Base-by-base conservation (phyloP, 2,113 vertebrate species). In the Hipposideros armiger region DNA sequence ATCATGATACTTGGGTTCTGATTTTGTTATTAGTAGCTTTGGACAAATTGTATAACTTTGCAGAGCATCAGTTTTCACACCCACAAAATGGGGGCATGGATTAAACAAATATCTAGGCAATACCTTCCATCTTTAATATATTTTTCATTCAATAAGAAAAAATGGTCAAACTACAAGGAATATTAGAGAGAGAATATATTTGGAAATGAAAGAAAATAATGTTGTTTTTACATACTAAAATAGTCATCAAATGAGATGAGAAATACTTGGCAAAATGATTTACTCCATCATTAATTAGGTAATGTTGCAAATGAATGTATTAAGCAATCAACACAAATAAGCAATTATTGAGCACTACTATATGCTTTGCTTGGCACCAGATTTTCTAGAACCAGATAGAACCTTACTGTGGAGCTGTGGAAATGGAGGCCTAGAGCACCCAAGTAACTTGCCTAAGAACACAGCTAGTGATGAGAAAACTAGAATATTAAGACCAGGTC, bases 81-180 rank as follows among this genome's bases (percentile, higher is more conserved):
- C 45, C 82, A 56, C n/a, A 77, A 82, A 47, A 95, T 36, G 11
- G 73, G 20, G 24, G 10, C 64, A 20, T 52, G 14, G 28, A 47
- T 56, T 78, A 94, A 66, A 73, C 47, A 87, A 73, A 28, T 30
- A 50, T 54, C 24, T 13, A 73, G 26, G 8, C 11, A 81, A 64
- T 69, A 78, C 78, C 40, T 85, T 60, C 42, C 26, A 78, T 83
- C 47, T 50, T 50, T 80, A 86, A 85, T 47, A n/a, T 70, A 67
- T 80, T 74, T 94, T 36, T 73, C 42, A 80, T 67, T 95, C 62
- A 72, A 26, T 81, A 88, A 87, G 52, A 42, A 80, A 76, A 83
- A 76, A 91, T n/a, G 4, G 26, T 19, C 67, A 82, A 93, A 76
- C 17, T 47, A 72, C 4, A 70, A 78, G n/a, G n/a, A 82, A 83